Base-by-base conservation (phyloP, 2,888 invertebrate species). In the Theodoxus fluviatilis region DNA sequence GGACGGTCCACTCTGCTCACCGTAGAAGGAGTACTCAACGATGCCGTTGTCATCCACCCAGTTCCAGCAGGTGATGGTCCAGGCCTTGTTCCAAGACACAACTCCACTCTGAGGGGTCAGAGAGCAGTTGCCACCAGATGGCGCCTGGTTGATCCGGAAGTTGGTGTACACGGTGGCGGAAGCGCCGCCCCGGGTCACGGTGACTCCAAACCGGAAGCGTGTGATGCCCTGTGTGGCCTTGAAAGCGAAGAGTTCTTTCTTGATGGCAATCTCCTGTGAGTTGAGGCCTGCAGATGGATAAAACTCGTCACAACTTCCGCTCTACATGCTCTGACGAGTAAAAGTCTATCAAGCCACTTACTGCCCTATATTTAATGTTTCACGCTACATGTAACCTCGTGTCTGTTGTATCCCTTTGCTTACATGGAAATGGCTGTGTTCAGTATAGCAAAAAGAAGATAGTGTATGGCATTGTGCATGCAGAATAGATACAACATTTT, bases 31-130 rank as follows among this genome's bases (percentile, higher is more conserved):
- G 66, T 80, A 82, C 7, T 68, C 70, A 0, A 35, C 72, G 25
- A 84, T 79, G n/a, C 78, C 78, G 49, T 82, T 77, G 0, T 72
- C 71, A 61, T 82, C 83, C 12, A 67, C 63, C 78, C 81, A 83
- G 22, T 73, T 74, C 2, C 6, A 37, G 63, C 82, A 81, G 25
- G 18, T 43, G 37, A 81, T 66, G 22, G 59, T 71, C 70, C 76
- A 80, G 1, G 57, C 52, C 2, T 63, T 59, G 0, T 71, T 64
- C 12, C 64, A 52, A 9, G 71, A 63, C 55, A 72, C 68, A 22
- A 61, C 67, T 3, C 79, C 74, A 6, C 61, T 68, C 18, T 35
- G 59, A 0, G 81, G 80, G 1, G 65, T 61, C 12, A 81, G 69
- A 7, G 73, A 68, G 66, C 83, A 83, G n/a, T 35, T 74, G 38